Evolutionary conservation across 2,888 invertebrate species (phyloP), one percentile per base, ranked within the genome.

Genomic region (Dynastes maya): DNA sequence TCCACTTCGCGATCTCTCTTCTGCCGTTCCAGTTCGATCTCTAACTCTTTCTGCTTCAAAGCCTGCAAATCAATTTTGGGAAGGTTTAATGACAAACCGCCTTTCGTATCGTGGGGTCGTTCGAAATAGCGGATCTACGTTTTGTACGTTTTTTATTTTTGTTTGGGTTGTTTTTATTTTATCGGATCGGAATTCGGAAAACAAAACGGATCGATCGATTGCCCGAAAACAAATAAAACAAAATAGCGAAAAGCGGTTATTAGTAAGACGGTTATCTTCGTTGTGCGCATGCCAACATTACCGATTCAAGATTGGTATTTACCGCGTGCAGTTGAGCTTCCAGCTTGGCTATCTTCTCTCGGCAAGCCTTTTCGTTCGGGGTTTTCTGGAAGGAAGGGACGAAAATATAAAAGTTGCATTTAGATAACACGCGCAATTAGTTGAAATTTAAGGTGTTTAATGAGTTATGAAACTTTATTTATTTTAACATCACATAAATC

Each of bases 1-100:
- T 81, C 79, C 2, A 87, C 83, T 81, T 86, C 87, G 45, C 81
- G 79, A n/a, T 81, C 84, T 76, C 83, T 82, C 80, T 81, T 83
- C 51, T 58, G 82, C 76, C 80, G 83, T 81, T 86, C 86, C 3
- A 78, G 68, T 29, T 82, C 81, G 78, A 86, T 81, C 13, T 84
- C 84, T 37, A 71, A 77, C 63, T 84, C 83, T 63, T 82, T 82
- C 51, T 82, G 79, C 58, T 76, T 74, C 78, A 83, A 79, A 13
- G 81, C 80, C 81, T 85, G 81, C 70, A 86, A 81, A 80, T 85
- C 84, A 78, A 81, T 76, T 81, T 85, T 82, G 51, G 84, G 76
- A 79, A 83, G 78, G 67, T 82, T 83, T 78, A 86, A 76, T 29
- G 84, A 83, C 16, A 84, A 83, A 67, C 83, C 80, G 77, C 72